Percentiles rank a stretch among this genome's conserved stretches.
phyloP scores from a whole-genome alignment of 2,888 invertebrate genomes.

The Alcis repandata region DNA sequence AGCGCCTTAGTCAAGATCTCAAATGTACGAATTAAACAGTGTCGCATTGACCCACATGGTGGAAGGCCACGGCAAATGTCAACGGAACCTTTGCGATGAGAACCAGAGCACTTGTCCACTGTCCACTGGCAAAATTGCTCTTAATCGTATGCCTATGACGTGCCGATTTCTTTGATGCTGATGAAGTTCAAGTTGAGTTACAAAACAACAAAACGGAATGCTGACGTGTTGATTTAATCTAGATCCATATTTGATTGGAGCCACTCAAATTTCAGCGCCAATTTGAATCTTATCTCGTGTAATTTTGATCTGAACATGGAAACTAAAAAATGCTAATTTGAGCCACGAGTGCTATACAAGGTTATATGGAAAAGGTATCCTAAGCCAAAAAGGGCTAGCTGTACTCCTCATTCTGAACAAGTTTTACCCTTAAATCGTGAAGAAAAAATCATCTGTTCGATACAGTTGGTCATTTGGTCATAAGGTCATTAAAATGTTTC shows the following conservation, averaged over 20 bases:
- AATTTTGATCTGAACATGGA: too few species aligned
- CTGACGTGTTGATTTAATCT: background rate
- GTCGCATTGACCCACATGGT: constrained; percentile 73
- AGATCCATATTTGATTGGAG: too few species aligned
- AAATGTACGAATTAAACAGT: constrained; percentile 32
- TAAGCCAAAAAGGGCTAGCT: too few species aligned
- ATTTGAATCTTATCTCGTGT: too few species aligned
- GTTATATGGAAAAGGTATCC: too few species aligned
- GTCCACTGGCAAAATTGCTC: constrained; percentile 55
- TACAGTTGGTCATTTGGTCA: too few species aligned
- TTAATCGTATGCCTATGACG: constrained; percentile 40
- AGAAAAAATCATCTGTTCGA: too few species aligned
- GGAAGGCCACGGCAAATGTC: constrained; percentile 77
- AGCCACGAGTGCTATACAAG: too few species aligned
- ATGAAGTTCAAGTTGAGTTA: background rate
- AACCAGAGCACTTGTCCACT: constrained; percentile 70
- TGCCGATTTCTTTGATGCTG: background rate
- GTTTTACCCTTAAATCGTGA: too few species aligned
- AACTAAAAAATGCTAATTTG: background rate
- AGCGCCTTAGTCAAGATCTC: constrained; percentile 5
- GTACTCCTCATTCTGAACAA: too few species aligned
- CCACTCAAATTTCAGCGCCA: too few species aligned
- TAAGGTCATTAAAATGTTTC: too few species aligned
- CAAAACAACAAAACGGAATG: background rate
- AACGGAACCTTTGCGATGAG: constrained; percentile 79